These are phyloP conservation scores for Polylopha cassiicola DNA, from an alignment of 2,888 invertebrate genomes.

Conservation along the genomic window DNA sequence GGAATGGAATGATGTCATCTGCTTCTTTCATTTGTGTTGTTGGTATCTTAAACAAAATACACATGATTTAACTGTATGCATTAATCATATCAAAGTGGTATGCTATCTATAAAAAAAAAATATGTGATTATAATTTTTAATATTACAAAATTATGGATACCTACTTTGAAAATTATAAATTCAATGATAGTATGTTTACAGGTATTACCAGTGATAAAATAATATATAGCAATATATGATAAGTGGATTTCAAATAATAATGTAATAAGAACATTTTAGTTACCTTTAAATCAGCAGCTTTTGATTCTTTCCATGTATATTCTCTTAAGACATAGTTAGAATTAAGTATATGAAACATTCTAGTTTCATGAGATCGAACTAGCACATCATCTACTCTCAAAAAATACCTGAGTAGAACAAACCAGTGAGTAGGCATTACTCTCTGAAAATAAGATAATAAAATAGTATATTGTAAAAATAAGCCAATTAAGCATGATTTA, in stretches of 20 bases:
- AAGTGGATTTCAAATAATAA: too few relatives aligned
- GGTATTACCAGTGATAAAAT: too few relatives aligned
- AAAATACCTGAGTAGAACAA: conserved; percentile 92
- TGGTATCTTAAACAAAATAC: conserved; percentile 53
- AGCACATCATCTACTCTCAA: conserved; percentile 96
- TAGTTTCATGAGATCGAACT: conserved; percentile 91
- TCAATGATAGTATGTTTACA: too few relatives aligned
- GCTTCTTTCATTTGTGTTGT: conserved; percentile 66
- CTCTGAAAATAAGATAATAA: conserved; percentile 77
- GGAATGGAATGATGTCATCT: conserved; percentile 61
- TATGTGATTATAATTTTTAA: conserved; percentile 1
- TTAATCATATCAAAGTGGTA: conserved; percentile 3
- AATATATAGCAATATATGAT: too few relatives aligned
- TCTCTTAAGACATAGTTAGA: conserved; percentile 89
- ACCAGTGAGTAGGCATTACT: conserved; percentile 97
- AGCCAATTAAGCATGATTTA: conserved; percentile 9
- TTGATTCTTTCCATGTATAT: conserved; percentile 87
- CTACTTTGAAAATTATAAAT: too few relatives aligned
- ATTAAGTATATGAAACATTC: conserved; percentile 87
- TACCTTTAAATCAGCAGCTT: conserved; percentile 82
- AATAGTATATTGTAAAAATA: conserved; percentile 2
- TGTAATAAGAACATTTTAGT: too few relatives aligned
- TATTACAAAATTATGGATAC: too few relatives aligned
- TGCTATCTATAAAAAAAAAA: conserved; percentile 5
- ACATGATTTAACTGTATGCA: conserved; percentile 4